Conservation (phyloP, 2,113 vertebrate species). For the Pseudopipra pipra region DNA sequence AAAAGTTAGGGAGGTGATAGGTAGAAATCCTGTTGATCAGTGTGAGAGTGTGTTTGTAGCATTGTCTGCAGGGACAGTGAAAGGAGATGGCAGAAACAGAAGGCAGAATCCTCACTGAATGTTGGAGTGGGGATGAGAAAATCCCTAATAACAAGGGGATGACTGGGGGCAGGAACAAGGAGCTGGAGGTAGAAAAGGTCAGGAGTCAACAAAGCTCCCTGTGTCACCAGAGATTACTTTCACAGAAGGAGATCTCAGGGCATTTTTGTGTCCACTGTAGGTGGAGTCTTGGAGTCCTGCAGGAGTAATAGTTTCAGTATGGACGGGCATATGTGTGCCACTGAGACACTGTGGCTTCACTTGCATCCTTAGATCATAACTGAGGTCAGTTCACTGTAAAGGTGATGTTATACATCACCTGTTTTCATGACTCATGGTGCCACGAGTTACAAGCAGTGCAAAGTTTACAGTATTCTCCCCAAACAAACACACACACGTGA, state of each 20-base stretch:
- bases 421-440: neutral
- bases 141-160: neutral
- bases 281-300: neutral
- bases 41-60: neutral
- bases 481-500: neutral
- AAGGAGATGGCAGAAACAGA: neutral
- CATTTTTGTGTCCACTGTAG: neutral
- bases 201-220: neutral
- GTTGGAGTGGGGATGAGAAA: neutral
- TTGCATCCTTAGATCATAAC: neutral
- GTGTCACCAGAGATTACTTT: neutral
- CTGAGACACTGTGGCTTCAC: neutral
- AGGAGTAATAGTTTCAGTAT: neutral
- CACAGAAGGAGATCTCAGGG: neutral
- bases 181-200: neutral
- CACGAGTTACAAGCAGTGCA: neutral
- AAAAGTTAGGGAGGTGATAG: neutral
- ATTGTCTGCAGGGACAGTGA: neutral
- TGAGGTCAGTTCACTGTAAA: neutral
- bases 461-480: neutral
- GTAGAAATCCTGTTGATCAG: neutral
- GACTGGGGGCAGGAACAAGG: neutral
- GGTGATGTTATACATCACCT: neutral
- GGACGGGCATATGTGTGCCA: rapidly evolving
- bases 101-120: neutral